These are phyloP conservation scores for Diaphora mendica DNA, from an alignment of 2,888 invertebrate genomes.

Conservation along the genomic window DNA sequence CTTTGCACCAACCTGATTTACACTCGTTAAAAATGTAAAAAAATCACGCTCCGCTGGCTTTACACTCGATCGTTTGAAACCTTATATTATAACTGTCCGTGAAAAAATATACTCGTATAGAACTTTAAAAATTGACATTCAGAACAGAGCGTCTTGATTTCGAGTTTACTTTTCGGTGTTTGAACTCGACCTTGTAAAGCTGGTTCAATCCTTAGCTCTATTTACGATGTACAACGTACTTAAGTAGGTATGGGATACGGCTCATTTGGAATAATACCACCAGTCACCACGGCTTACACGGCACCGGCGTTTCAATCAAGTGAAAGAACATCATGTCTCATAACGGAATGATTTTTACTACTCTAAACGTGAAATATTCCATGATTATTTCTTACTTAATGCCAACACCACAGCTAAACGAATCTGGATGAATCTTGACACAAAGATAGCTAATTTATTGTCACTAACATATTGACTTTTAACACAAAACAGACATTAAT, in stretches of 20 bases:
- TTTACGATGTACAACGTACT: no score
- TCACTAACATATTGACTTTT: background rate
- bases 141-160: background rate
- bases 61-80: slow-evolving; percentile 9
- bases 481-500: background rate
- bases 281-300: no score
- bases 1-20: slow-evolving; percentile 55
- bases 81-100: background rate
- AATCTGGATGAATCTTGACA: background rate
- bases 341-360: no score
- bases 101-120: background rate
- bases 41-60: slow-evolving; percentile 19
- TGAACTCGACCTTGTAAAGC: background rate
- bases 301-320: no score
- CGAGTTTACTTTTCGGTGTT: background rate
- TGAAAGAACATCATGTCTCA: no score
- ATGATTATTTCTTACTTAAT: background rate
- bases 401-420: background rate
- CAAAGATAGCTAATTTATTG: background rate
- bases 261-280: no score
- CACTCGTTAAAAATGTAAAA: slow-evolving; percentile 49
- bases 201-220: no score
- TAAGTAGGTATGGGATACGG: no score
- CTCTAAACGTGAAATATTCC: background rate
- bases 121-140: background rate